Conservation (phyloP, 1,140 invertebrate genomes). For the Achatina immaculata region DNA sequence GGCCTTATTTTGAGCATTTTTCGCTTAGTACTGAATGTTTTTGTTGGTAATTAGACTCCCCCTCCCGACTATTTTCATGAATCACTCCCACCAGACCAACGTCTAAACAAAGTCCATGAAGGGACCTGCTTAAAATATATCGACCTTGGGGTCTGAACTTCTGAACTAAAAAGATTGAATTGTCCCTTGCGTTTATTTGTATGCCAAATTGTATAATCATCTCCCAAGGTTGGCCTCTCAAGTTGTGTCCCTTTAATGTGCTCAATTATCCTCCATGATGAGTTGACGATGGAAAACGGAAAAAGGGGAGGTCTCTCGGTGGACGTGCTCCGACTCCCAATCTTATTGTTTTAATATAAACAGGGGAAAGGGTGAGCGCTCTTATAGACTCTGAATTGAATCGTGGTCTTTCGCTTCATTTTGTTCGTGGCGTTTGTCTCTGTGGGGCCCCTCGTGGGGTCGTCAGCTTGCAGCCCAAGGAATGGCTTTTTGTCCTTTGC, state of each 20-base stretch:
- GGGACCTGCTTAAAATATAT: background rate
- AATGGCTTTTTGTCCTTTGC: no score
- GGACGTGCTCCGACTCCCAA: conserved; percentile 1
- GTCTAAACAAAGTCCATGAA: background rate
- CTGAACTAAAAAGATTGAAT: conserved; percentile 5
- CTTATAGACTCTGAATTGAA: conserved; percentile 8
- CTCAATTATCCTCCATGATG: conserved; percentile 13
- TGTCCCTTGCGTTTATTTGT: conserved; percentile 19
- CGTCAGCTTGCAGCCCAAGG: no score
- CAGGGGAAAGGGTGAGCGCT: background rate
- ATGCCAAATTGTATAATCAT: conserved; percentile 27
- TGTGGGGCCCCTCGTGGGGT: no score
- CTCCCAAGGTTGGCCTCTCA: conserved; percentile 11
- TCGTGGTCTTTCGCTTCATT: background rate
- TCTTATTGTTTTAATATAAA: conserved; percentile 4
- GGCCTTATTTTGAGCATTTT: no score
- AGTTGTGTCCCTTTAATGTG: conserved; percentile 25
- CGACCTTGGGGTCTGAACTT: conserved; percentile 4
- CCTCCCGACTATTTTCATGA: background rate
- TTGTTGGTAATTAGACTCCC: background rate
- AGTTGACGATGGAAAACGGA: conserved; percentile 9
- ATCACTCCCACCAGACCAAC: background rate
- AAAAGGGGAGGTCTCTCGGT: conserved; percentile 9
- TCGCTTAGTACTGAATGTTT: background rate
- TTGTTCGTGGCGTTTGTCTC: background rate